Evolutionary conservation across 2,888 invertebrate species (phyloP), one percentile per base, ranked within the genome.

Genomic region (Tenthredo mesomela): DNA sequence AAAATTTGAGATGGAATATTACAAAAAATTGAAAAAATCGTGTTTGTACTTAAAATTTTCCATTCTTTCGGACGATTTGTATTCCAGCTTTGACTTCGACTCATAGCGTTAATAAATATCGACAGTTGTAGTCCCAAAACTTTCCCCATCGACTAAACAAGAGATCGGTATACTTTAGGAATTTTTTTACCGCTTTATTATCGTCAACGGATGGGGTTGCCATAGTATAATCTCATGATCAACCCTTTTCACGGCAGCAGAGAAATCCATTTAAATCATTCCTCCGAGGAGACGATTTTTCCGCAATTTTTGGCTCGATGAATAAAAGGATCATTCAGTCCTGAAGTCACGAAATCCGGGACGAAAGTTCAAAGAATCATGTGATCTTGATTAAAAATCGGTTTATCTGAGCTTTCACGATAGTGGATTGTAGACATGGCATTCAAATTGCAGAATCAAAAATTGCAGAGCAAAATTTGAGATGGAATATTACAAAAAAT

Each of bases 111-210:
- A 67, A 33, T 67, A 67, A 67, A 67, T 67, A 33, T 33, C 67
- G 67, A 33, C 33, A 33, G 15, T 25, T 18, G 18, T 33, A 67
- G 67, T 67, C 18, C 67, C 67, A 1, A 67, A 33, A 67, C 67
- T 67, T 67, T 67, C 67, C 18, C 67, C 67, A 33, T 33, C 15
- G 67, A 33, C 67, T 18, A 33, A 67, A 67, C 33, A 25, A 33
- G 67, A 67, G 67, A 29, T 67, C 33, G 33, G 67, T 33, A 67
- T 67, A 67, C 67, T 18, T 2, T 6, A 33, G 33, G 33, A 18
- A 33, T 67, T 33, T 67, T 67, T 67, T 33, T n/a, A 67, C 67
- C 33, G 18, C 67, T 67, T 67, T 33, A 67, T 67, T 33, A 67
- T 33, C 5, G 12, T 18, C 18, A 15, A 15, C 33, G 12, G 67